Conservation (phyloP, 2,113 vertebrate genomes). For the Tursiops truncatus region DNA sequence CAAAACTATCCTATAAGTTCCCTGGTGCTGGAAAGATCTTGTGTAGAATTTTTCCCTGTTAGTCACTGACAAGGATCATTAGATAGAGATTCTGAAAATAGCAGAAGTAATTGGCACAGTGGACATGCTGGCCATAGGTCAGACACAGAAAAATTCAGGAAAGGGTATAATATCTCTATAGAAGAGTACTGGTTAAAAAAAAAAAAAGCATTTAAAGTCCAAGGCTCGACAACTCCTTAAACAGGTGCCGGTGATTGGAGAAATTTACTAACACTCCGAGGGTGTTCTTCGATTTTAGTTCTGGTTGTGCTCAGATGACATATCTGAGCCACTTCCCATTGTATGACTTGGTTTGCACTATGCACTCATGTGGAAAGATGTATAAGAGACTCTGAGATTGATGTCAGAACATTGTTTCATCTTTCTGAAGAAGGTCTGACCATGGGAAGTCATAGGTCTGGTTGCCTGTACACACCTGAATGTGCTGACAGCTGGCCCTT, state of each 20-base stretch:
- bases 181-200: not conserved
- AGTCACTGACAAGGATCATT: slow-evolving; percentile 40
- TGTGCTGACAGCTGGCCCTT: not conserved
- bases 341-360: not conserved
- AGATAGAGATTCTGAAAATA: slow-evolving; percentile 62
- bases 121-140: slow-evolving; percentile 22
- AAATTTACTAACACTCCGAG: not conserved
- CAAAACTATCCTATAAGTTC: not conserved
- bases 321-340: not conserved
- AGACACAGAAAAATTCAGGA: slow-evolving; percentile 23
- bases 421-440: not conserved
- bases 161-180: not conserved
- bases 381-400: not conserved
- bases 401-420: not conserved
- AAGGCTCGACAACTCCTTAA: not conserved
- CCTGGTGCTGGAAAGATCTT: not conserved
- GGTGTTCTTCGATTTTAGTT: not conserved
- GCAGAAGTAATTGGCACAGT: slow-evolving; percentile 22
- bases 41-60: slow-evolving; percentile 4
- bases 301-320: not conserved
- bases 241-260: not conserved
- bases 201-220: not conserved
- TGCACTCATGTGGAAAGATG: slow-evolving; percentile 1
- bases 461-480: not conserved
- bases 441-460: not conserved